These are phyloP conservation scores for Phortica magna DNA, from an alignment of 2,888 invertebrate species.

Conservation along the genomic window DNA sequence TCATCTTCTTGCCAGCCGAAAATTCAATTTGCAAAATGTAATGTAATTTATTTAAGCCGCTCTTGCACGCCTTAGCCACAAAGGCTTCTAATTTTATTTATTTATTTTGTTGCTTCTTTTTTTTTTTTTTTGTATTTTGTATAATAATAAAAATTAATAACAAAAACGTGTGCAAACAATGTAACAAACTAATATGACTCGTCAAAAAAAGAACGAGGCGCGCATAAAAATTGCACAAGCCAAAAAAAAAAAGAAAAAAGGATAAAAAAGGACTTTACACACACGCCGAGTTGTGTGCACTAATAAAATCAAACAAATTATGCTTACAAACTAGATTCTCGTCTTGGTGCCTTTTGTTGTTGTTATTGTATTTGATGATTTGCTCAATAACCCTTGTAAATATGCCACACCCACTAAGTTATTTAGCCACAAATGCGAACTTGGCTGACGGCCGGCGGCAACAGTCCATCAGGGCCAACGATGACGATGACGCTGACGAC, in stretches of 20 bases:
- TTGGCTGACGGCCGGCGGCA: slow-evolving; percentile 45
- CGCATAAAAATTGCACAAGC: slow-evolving; percentile 34
- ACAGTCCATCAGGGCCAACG: slow-evolving; percentile 65
- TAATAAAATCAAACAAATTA: slow-evolving; percentile 74
- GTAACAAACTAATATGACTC: slow-evolving; percentile 31
- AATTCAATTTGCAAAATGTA: slow-evolving; percentile 32
- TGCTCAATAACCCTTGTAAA: slow-evolving; percentile 77
- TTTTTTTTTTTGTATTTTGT: not conserved
- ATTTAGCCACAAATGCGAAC: slow-evolving; percentile 24
- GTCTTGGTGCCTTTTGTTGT: slow-evolving; percentile 44
- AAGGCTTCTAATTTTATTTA: not conserved
- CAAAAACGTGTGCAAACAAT: slow-evolving; percentile 66
- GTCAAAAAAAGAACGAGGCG: slow-evolving; percentile 13
- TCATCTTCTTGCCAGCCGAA: not conserved
- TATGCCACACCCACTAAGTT: slow-evolving; percentile 59
- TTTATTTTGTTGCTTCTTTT: not conserved
- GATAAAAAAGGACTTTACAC: slow-evolving; percentile 22
- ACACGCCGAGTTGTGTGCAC: not conserved
- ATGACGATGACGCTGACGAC: slow-evolving; percentile 35
- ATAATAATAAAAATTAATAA: slow-evolving; percentile 74
- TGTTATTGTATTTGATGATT: slow-evolving; percentile 62
- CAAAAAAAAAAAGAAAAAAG: slow-evolving; percentile 40
- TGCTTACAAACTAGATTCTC: slow-evolving; percentile 72
- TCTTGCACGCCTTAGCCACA: not conserved
- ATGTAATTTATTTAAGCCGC: slow-evolving; percentile 31